Evolutionary conservation across 2,888 invertebrate species (phyloP).

Genomic region (Drosophila engyochracea): DNA sequence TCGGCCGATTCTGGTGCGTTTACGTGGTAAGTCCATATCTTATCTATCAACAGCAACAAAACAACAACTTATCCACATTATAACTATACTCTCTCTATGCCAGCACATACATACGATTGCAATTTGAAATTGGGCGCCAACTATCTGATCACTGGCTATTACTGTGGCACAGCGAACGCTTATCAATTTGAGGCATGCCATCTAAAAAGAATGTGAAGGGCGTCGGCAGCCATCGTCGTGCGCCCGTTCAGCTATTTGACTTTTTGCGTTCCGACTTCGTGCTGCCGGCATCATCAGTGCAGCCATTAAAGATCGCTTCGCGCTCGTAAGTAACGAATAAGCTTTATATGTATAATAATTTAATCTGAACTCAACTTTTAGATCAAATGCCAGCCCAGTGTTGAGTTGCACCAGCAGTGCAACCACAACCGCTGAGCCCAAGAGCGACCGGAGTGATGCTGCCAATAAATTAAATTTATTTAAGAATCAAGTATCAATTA

Average conservation of each 20-base stretch:
- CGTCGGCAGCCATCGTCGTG: conserved; percentile 16
- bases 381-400: conserved; percentile 26
- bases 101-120: conserved; percentile 78
- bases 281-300: background rate
- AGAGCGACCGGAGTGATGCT: no score
- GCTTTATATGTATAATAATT: background rate
- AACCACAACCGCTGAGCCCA: background rate
- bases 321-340: conserved; percentile 1
- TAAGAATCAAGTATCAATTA: background rate
- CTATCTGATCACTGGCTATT: conserved; percentile 80
- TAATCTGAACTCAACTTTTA: background rate
- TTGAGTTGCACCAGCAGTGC: conserved; percentile 9
- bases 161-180: conserved; percentile 55
- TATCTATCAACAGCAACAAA: background rate
- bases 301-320: background rate
- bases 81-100: background rate
- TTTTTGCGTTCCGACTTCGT: conserved; percentile 40
- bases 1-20: conserved; percentile 68
- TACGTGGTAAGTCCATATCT: conserved; percentile 60
- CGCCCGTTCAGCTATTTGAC: conserved; percentile 42
- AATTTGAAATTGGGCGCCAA: conserved; percentile 77
- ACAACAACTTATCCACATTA: background rate
- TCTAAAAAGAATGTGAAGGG: conserved; percentile 61
- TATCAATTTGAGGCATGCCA: conserved; percentile 83
- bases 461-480: background rate